Conservation (phyloP, 2,888 invertebrate genomes). For the Dasypogon diadema region DNA sequence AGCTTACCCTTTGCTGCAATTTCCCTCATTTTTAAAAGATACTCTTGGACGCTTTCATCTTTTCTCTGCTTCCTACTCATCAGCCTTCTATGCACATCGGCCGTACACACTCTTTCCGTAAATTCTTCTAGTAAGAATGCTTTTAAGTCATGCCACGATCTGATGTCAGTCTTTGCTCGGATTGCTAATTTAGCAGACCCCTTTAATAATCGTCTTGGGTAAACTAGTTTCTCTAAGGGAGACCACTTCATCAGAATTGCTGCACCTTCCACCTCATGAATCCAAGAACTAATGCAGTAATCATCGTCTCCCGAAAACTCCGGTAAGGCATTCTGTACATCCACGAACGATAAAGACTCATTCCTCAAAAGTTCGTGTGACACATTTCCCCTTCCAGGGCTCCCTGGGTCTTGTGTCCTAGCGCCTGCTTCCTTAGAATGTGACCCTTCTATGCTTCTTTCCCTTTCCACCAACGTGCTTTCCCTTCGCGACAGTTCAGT, state of each 20-base stretch:
- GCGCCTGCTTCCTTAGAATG: too few species aligned
- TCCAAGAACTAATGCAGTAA: neutral
- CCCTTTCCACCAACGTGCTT: too few species aligned
- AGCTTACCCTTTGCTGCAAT: neutral
- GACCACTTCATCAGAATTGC: neutral
- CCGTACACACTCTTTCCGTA: neutral
- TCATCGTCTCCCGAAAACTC: neutral
- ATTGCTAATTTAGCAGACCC: neutral
- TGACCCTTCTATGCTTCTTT: too few species aligned
- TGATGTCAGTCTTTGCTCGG: neutral
- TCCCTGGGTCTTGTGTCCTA: too few species aligned
- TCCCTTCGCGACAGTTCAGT: too few species aligned
- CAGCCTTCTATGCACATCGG: neutral
- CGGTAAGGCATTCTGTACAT: neutral
- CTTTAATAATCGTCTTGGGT: neutral
- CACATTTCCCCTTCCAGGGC: too few species aligned
- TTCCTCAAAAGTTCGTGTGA: rapidly evolving
- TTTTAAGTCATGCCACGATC: neutral
- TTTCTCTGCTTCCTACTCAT: neutral
- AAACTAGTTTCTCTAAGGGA: neutral
- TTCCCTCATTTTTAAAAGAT: neutral
- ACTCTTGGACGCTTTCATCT: neutral
- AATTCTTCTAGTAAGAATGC: neutral
- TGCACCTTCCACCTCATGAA: neutral
- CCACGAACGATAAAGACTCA: rapidly evolving